Base-by-base conservation (phyloP, 2,113 vertebrate genomes). In the Python bivittatus region DNA sequence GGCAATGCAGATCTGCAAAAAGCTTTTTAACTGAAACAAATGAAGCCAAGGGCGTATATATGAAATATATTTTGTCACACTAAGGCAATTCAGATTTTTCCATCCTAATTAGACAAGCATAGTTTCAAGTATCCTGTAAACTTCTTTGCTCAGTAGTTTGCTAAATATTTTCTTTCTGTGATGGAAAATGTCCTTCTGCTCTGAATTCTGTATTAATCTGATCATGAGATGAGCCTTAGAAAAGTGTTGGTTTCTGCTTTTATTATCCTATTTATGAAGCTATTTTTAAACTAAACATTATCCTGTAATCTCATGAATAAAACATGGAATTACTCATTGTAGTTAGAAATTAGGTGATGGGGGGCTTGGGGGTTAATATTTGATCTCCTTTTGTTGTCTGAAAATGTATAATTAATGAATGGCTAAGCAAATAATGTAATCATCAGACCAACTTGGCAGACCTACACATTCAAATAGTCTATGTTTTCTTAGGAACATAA, bases 181-280 rank as follows among this genome's bases (percentile, higher is more conserved):
- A 97, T 97, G 96, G 94, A 94, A 97, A 98, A 98, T 97, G 96
- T 85, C 97, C 97, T 98, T 98, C 96, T 98, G 97, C 97, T 97
- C 97, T 97, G 94, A 95, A 97, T 93, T 96, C 96, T 96, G 95
- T 96, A 96, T 58, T 97, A 97, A 97, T 96, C 96, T 97, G 97
- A 97, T 97, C 97, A 97, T 97, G 96, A 97, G 96, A 96, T 96
- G 96, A 96, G 96, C 95, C 85, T 95, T 93, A 91, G 88, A 61
- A 96, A 92, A 95, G 95, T 97, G 95, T 96, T 97, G 97, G 96
- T 97, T 97, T 97, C 95, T 97, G 97, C 98, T 97, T 98, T 98
- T 97, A 98, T 97, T 97, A 94, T 97, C 96, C 96, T 97, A 97
- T 97, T 97, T 97, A 96, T 97, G 94, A 92, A 96, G 95, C 92